Evolutionary conservation across 2,888 invertebrate genomes (phyloP).

Genomic region (Tinea trinotella): DNA sequence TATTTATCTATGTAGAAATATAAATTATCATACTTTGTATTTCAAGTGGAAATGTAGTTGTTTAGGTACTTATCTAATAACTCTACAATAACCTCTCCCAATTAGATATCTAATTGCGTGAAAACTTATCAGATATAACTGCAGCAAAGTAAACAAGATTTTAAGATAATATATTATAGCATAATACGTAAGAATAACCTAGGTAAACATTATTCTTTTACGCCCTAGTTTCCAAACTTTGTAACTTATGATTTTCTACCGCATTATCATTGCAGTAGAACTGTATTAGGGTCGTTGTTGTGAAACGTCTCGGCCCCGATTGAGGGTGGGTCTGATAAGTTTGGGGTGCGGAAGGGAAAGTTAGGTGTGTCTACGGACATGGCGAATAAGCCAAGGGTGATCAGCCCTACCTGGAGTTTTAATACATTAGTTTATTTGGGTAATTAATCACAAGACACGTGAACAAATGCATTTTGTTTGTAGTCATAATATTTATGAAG

Average conservation of each 20-base stretch:
- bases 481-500: too few species aligned
- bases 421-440: neutral
- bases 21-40: too few species aligned
- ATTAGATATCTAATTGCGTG: too few species aligned
- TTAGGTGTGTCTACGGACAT: neutral
- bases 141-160: too few species aligned
- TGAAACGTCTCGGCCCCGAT: neutral
- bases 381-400: neutral
- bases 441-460: neutral
- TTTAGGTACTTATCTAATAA: too few species aligned
- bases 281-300: neutral
- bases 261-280: conserved; percentile 4
- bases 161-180: too few species aligned
- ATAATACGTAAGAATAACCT: too few species aligned
- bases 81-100: too few species aligned
- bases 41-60: too few species aligned
- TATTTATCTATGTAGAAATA: too few species aligned
- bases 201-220: neutral
- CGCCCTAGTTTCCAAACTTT: neutral
- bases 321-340: conserved; percentile 1
- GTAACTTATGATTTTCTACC: neutral
- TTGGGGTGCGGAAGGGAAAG: neutral
- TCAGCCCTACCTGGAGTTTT: neutral
- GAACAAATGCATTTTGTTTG: too few species aligned
- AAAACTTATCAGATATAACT: too few species aligned